These are phyloP conservation scores for Sebastes elongatus DNA, from an alignment of 2,797 vertebrate genomes.

Conservation along the genomic window DNA sequence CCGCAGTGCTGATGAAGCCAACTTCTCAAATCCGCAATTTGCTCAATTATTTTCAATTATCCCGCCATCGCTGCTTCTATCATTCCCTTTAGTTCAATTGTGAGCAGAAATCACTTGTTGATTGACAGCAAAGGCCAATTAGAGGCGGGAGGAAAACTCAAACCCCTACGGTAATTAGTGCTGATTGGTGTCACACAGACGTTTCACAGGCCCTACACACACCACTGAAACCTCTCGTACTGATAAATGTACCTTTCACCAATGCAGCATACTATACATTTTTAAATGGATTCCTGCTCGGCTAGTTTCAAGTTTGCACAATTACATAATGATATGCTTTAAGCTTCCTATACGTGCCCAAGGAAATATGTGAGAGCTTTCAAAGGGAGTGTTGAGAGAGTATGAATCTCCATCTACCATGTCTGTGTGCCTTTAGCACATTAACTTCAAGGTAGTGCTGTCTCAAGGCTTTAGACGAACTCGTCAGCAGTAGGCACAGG, in stretches of 20 bases:
- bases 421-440: constrained; percentile 61
- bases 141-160: constrained; percentile 71
- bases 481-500: constrained; percentile 43
- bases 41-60: constrained; percentile 88
- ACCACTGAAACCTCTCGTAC: constrained; percentile 34
- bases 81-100: constrained; percentile 79
- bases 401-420: constrained; percentile 44
- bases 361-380: constrained; percentile 37
- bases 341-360: constrained; percentile 31
- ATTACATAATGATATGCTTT: constrained; percentile 44
- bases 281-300: constrained; percentile 11
- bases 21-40: constrained; percentile 81
- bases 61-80: constrained; percentile 75
- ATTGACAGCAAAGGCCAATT: constrained; percentile 85
- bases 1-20: constrained; percentile 78
- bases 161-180: constrained; percentile 78
- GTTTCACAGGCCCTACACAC: constrained; percentile 60
- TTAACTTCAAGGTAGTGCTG: constrained; percentile 70
- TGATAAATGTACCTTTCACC: constrained; percentile 41
- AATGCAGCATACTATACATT: constrained; percentile 13
- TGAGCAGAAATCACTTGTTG: constrained; percentile 84
- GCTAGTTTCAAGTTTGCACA: constrained; percentile 28
- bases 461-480: constrained; percentile 62
- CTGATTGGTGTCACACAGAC: constrained; percentile 80
- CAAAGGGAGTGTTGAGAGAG: constrained; percentile 41